Evolutionary conservation across 2,797 vertebrate species (phyloP), one percentile per base, ranked within the genome.

Genomic region (Urosaurus nigricauda): DNA sequence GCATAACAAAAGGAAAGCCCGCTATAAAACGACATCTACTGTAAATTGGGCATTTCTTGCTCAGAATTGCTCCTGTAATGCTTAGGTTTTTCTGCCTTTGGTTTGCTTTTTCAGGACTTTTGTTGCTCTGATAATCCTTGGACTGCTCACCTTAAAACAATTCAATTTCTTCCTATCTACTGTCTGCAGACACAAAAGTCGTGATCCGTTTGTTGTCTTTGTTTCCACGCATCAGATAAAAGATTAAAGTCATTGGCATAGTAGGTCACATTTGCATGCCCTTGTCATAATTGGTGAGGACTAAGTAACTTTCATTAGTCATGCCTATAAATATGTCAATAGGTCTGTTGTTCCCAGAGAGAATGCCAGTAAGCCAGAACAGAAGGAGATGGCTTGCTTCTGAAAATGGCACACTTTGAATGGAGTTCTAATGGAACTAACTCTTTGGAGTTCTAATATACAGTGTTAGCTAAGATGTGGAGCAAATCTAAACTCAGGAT

Each of bases 301-400:
- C 85, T 71, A 29, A 65, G 58, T 77, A 79, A 53, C 73, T 87
- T 53, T 32, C 8, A 21, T 70, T 53, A 24, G 47, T 43, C 0
- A 77, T 14, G 53, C 73, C 80, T 78, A 3, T 37, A 51, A 79
- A 71, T 90, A 24, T 32, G 47, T 29, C 29, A 56, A 29, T 0
- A n/a, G 73, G n/a, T 70, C 51, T 35, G 63, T 83, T 60, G 58
- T 86, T 83, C 73, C 47, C 40, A 60, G 85, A 78, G 63, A 68
- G 35, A 79, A 37, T n/a, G n/a, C 37, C 73, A 26, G 17, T 58
- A 78, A 47, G 70, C 60, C 0, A 0, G 51, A 83, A 56, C 2
- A 63, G 11, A 84, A 85, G 32, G 40, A 82, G 84, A n/a, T 9
- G 5, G 35, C 0, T 0, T 51, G 90, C 82, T 58, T 63, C 63